Conservation (phyloP, 2,888 invertebrate genomes). For the Euzophera pinguis region DNA sequence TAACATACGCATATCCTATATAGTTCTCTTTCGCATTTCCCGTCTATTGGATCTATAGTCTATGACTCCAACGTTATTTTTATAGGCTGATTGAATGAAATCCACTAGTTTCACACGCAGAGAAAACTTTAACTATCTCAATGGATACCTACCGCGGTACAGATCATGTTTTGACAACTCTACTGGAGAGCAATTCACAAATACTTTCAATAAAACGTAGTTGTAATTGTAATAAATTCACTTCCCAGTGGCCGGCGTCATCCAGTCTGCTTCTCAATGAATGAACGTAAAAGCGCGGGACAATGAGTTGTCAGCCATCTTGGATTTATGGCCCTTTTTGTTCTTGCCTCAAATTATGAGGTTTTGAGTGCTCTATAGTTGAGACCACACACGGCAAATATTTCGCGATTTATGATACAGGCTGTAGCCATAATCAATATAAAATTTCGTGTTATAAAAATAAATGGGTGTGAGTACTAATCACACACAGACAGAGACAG, state of each 20-base stretch:
- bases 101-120: neutral
- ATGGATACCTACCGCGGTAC: neutral
- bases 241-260: constrained; percentile 29
- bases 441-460: neutral
- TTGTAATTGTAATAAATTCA: constrained; percentile 14
- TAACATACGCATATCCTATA: too few relatives aligned
- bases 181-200: neutral
- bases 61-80: too few relatives aligned
- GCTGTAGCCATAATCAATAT: constrained; percentile 20
- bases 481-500: too few relatives aligned
- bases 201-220: neutral
- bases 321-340: constrained; percentile 65
- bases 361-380: constrained; percentile 37
- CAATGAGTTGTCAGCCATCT: constrained; percentile 45
- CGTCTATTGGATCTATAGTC: too few relatives aligned
- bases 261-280: constrained; percentile 39
- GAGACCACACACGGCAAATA: constrained; percentile 58
- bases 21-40: too few relatives aligned
- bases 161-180: constrained; percentile 4
- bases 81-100: too few relatives aligned
- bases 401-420: constrained; percentile 43
- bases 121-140: neutral
- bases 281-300: constrained; percentile 32
- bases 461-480: neutral
- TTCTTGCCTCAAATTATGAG: constrained; percentile 53